Base-by-base conservation (phyloP, 1,140 invertebrate genomes). In the Marisa cornuarietis region DNA sequence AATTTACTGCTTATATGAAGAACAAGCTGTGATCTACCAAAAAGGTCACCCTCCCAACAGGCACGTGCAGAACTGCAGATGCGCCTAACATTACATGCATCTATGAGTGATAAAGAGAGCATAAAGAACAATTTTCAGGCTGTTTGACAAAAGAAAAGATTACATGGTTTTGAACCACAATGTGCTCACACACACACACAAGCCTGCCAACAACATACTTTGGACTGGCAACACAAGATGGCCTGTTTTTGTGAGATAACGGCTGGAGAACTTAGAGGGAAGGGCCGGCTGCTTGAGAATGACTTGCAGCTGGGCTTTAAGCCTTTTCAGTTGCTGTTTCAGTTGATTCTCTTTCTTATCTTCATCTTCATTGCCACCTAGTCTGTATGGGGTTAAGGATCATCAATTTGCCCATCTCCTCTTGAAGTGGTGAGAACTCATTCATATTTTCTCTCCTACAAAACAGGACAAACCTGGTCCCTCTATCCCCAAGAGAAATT, bases 211-310 rank as follows among this genome's bases (percentile, higher is more conserved):
- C 63, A 13, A 62, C 68, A 52, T 63, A 83, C 82, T 71, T 63
- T 54, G 49, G 14, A 76, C 71, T 49, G 87, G 87, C 24, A 83
- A 24, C 8, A 84, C 65, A 26, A 89, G 81, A 76, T 85, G 86
- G 18, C 88, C 88, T 1, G 81, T 82, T 76, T 85, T 83, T 3
- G 88, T 89, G 63, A 87, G 89, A 77, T 94, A 95, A 86, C 94
- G 95, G 77, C 93, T 94, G 78, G 93, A 95, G 85, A 95, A 94
- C 2, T 93, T 93, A 88, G 92, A 93, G 0, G 94, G 94, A 83
- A 94, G 94, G 16, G 96, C 84, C 4, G 94, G 93, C 81, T 93
- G 92, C 0, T 91, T 90, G 49, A 96, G 85, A 22, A 95, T 84
- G 9, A 87, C 72, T 9, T 91, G 88, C 11, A 96, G 87, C 63